Evolutionary conservation across 1,140 invertebrate species (phyloP).

Genomic region (Cylas formicarius): DNA sequence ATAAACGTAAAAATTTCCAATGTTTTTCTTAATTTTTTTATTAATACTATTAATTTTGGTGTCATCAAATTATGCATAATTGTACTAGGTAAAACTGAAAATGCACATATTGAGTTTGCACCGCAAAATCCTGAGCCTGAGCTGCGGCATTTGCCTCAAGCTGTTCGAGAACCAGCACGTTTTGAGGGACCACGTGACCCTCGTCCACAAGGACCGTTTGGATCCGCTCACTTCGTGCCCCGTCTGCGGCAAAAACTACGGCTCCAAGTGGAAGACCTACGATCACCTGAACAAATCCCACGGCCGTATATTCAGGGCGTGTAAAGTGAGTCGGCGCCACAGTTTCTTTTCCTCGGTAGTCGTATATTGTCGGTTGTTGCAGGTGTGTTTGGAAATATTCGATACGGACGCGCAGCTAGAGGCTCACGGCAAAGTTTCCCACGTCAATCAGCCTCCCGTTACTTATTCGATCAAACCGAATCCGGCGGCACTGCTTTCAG

Average conservation of each 20-base stretch:
- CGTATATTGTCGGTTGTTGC: too few species aligned
- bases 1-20: too few species aligned
- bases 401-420: constrained; percentile 46
- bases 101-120: constrained; percentile 53
- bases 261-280: constrained; percentile 53
- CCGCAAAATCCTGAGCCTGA: constrained; percentile 49
- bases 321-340: constrained; percentile 37
- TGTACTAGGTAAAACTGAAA: constrained; percentile 50
- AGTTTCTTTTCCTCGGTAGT: too few species aligned
- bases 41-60: too few species aligned
- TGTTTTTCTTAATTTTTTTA: too few species aligned
- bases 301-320: constrained; percentile 51
- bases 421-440: constrained; percentile 34
- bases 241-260: constrained; percentile 55
- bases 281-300: constrained; percentile 57
- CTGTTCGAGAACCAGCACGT: constrained; percentile 51
- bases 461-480: constrained; percentile 1
- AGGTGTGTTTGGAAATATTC: constrained; percentile 51
- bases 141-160: constrained; percentile 53
- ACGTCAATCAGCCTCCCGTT: constrained; percentile 1
- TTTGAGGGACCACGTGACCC: constrained; percentile 50
- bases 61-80: too few species aligned
- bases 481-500: constrained; percentile 1
- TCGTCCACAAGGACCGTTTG: constrained; percentile 46
- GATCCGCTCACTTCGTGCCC: constrained; percentile 50